Evolutionary conservation across 2,113 vertebrate genomes (phyloP).

Genomic region (Burhinus oedicnemus): DNA sequence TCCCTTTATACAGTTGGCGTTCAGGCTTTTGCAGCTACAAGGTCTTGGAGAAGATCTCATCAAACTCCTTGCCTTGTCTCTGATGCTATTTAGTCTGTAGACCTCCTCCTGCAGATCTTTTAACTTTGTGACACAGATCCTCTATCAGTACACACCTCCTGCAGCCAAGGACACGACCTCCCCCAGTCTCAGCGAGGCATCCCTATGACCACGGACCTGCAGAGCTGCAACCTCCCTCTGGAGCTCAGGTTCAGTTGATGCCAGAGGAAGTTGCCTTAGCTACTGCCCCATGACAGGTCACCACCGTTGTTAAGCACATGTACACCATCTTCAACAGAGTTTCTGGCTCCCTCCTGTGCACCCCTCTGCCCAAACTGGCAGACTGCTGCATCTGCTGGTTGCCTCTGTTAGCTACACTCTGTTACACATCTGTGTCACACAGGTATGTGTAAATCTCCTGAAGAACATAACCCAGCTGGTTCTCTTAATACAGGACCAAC

Average conservation of each 20-base stretch:
- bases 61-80: not conserved
- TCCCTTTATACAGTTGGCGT: not conserved
- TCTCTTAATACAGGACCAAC: not conserved
- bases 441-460: not conserved
- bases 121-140: not conserved
- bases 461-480: not conserved
- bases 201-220: not conserved
- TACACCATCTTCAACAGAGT: not conserved
- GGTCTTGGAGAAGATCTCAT: not conserved
- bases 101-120: not conserved
- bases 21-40: not conserved
- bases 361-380: not conserved
- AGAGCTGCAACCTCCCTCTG: not conserved
- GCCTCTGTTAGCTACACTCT: not conserved
- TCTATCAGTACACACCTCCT: not conserved
- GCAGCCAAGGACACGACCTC: not conserved
- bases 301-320: not conserved
- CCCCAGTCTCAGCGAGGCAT: not conserved
- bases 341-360: not conserved
- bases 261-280: not conserved
- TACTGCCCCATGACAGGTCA: not conserved
- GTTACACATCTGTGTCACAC: not conserved
- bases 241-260: not conserved
- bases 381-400: not conserved
- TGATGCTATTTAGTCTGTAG: not conserved